Evolutionary conservation across 2,113 vertebrate genomes (phyloP).

Genomic region (Aramus guarauna): DNA sequence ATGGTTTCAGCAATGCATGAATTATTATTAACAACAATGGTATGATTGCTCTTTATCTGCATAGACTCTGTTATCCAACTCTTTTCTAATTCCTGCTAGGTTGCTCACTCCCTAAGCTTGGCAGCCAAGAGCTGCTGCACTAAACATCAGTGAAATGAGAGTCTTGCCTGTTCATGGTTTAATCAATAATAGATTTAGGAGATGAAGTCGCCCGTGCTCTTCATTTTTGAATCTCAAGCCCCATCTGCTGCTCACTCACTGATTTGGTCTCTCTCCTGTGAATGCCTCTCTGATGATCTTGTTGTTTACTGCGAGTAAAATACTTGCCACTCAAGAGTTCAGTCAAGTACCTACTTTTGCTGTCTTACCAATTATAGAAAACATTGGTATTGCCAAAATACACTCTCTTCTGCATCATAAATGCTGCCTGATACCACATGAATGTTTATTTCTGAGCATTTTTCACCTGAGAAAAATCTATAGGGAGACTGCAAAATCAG

Average conservation of each 20-base stretch:
- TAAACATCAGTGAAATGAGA: slow-evolving; percentile 63
- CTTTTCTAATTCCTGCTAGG: slow-evolving; percentile 45
- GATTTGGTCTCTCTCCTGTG: slow-evolving; percentile 58
- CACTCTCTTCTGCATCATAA: slow-evolving; percentile 16
- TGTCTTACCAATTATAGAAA: slow-evolving; percentile 18
- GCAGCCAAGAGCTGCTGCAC: slow-evolving; percentile 59
- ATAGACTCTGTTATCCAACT: slow-evolving; percentile 29
- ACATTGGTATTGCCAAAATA: slow-evolving; percentile 27
- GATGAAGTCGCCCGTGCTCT: slow-evolving; percentile 39
- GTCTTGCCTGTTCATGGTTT: slow-evolving; percentile 56
- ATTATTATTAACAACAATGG: slow-evolving; percentile 31
- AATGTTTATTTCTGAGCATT: not conserved
- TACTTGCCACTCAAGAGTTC: slow-evolving; percentile 49
- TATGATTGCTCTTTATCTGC: not conserved
- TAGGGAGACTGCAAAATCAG: not conserved
- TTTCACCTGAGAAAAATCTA: not conserved
- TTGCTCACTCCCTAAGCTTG: slow-evolving; percentile 41
- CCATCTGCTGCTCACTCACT: slow-evolving; percentile 73
- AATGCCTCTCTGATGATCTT: slow-evolving; percentile 46
- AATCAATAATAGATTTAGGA: slow-evolving; percentile 75
- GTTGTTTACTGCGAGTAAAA: slow-evolving; percentile 41
- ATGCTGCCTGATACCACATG: not conserved
- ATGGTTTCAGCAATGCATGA: slow-evolving; percentile 2
- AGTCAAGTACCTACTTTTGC: slow-evolving; percentile 49
- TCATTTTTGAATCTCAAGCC: slow-evolving; percentile 73